Percentiles rank a stretch among this genome's conserved stretches.
phyloP scores from a whole-genome alignment of 2,797 vertebrate species.

The Siniperca undulata region DNA sequence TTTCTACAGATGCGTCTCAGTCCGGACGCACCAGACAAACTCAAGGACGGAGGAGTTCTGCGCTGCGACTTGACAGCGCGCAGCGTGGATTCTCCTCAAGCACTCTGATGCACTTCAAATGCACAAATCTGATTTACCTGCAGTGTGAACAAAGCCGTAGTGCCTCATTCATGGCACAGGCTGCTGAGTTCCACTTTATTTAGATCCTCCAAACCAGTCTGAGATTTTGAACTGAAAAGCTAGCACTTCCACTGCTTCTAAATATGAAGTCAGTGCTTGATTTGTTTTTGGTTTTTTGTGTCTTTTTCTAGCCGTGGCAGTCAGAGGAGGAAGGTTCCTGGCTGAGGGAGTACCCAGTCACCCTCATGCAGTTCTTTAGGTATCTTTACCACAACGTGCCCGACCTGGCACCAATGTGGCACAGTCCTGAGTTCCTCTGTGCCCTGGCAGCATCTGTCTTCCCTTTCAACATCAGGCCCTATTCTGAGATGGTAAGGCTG shows the following conservation, averaged over 20 bases:
- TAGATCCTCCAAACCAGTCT: not conserved
- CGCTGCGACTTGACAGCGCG: no score
- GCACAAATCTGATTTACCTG: no score
- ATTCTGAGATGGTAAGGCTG: constrained; percentile 95
- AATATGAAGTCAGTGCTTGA: not conserved
- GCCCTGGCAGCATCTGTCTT: constrained; percentile 94
- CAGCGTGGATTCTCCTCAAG: no score
- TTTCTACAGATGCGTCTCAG: no score
- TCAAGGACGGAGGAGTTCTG: no score
- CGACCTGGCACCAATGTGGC: constrained; percentile 95
- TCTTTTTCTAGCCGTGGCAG: constrained; percentile 92
- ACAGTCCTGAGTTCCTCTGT: constrained; percentile 97
- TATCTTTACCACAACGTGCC: constrained; percentile 98
- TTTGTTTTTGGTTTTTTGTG: not conserved
- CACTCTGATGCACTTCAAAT: no score
- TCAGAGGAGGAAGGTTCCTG: constrained; percentile 99
- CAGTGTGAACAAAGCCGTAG: no score
- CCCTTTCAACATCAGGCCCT: constrained; percentile 98
- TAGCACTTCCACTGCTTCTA: not conserved
- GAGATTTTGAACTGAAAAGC: constrained; percentile 5
- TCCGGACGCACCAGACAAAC: no score
- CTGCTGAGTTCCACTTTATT: not conserved
- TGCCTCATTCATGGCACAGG: not conserved
- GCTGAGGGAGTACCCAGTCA: constrained; percentile 97
- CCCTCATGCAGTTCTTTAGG: constrained; percentile 98